Evolutionary conservation across 2,113 vertebrate genomes (phyloP).

Genomic region (Chloropsis hardwickii): DNA sequence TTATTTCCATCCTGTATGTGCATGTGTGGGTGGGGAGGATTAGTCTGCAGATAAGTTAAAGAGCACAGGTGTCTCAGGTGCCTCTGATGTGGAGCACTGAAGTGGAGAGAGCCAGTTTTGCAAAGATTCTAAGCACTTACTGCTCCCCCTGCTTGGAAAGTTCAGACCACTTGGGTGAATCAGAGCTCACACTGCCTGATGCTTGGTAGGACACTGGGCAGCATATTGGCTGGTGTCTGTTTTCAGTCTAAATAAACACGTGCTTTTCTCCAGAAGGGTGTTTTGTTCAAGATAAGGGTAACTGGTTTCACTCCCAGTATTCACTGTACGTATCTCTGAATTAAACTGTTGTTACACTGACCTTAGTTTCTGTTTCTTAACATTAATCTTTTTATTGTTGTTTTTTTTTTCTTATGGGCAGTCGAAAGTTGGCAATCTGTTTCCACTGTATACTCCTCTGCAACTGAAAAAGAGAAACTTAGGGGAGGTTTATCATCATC

Average conservation of each 20-base stretch:
- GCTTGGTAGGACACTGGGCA: not conserved
- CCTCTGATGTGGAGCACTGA: not conserved
- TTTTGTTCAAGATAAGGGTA: not conserved
- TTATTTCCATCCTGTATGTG: constrained; percentile 29
- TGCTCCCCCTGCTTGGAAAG: not conserved
- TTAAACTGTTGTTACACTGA: not conserved
- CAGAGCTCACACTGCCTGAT: not conserved
- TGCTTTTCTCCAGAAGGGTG: not conserved
- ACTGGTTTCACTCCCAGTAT: not conserved
- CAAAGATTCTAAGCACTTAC: not conserved
- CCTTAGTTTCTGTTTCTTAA: not conserved
- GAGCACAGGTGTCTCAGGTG: not conserved
- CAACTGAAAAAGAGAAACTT: not conserved
- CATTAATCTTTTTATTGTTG: not conserved
- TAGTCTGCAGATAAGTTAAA: not conserved
- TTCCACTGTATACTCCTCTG: not conserved
- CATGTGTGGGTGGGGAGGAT: not conserved
- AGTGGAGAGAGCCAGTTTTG: not conserved
- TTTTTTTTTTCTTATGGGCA: not conserved
- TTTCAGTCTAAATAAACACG: not conserved
- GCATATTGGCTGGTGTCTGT: not conserved
- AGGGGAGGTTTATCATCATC: not conserved
- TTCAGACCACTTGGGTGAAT: not conserved
- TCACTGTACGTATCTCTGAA: not conserved
- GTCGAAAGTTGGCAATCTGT: not conserved